Evolutionary conservation across 1,140 invertebrate species (phyloP).

Genomic region (Drosophila bocki): DNA sequence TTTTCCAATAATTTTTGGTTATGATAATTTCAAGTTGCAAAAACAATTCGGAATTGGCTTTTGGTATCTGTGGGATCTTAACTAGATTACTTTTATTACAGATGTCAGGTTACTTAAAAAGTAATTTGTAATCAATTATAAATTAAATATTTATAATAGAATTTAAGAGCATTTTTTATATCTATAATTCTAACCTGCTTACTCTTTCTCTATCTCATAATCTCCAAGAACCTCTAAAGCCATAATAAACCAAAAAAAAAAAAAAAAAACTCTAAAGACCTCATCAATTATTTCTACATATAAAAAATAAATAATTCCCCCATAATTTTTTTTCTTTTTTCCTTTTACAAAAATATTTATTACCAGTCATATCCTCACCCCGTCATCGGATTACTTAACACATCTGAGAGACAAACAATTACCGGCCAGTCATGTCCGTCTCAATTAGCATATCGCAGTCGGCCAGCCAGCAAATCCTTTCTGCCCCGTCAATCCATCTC

Average conservation of each 20-base stretch:
- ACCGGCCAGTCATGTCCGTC: constrained; percentile 32
- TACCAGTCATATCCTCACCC: neutral
- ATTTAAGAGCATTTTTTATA: too few species aligned
- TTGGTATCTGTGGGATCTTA: constrained; percentile 51
- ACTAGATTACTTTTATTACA: constrained; percentile 36
- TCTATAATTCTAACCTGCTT: neutral
- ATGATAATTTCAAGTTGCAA: constrained; percentile 71
- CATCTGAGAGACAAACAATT: constrained; percentile 23
- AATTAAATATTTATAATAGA: neutral
- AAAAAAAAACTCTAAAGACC: neutral
- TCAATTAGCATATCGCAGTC: constrained; percentile 50
- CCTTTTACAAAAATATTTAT: neutral
- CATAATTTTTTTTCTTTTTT: neutral
- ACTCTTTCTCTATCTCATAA: neutral
- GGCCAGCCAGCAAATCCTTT: constrained; percentile 40
- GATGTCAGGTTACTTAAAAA: neutral
- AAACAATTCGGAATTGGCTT: constrained; percentile 42
- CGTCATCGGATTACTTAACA: constrained; percentile 39
- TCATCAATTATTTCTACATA: constrained; percentile 5
- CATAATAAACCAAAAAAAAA: neutral
- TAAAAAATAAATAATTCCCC: neutral
- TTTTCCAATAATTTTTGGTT: constrained; percentile 75
- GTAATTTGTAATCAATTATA: constrained; percentile 14
- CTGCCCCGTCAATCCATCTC: constrained; percentile 35
- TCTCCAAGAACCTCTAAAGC: neutral